A percentile compares a stretch with the other conserved stretches of the same genome.
Conservation (phyloP, 92 coral and sea anemone genomes). For the Umimayanthus chanpuru region DNA sequence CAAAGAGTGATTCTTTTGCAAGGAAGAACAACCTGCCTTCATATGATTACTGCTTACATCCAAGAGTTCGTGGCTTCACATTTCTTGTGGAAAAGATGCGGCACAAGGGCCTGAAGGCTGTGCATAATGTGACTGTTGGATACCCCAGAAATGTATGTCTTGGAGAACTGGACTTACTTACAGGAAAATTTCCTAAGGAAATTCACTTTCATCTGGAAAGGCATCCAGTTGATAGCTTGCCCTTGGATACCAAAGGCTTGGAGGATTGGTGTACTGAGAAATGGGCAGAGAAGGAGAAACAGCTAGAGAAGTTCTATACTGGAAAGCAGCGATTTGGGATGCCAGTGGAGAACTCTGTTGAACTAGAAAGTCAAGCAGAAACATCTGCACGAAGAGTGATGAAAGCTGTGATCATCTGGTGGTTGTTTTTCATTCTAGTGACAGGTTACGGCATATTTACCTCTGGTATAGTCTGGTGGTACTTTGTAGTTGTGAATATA, state of each 20-base stretch:
- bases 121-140: slow-evolving; percentile 94
- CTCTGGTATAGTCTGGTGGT: slow-evolving; percentile 69
- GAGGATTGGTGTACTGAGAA: slow-evolving; percentile 86
- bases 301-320: slow-evolving; percentile 72
- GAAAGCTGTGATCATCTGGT: slow-evolving; percentile 58
- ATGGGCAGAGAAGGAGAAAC: slow-evolving; percentile 89
- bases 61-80: slow-evolving; percentile 92
- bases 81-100: slow-evolving; percentile 82
- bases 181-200: slow-evolving; percentile 82
- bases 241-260: slow-evolving; percentile 66
- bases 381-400: slow-evolving; percentile 53
- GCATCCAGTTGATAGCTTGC: slow-evolving; percentile 68
- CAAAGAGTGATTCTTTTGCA: slow-evolving; percentile 86
- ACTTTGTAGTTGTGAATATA: slow-evolving; percentile 45
- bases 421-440: slow-evolving; percentile 65
- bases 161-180: slow-evolving; percentile 76
- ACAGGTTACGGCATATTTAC: slow-evolving; percentile 50
- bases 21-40: slow-evolving; percentile 78
- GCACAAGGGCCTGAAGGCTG: slow-evolving; percentile 71
- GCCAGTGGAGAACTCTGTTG: slow-evolving; percentile 45
- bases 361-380: slow-evolving; percentile 42
- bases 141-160: slow-evolving; percentile 72
- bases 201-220: slow-evolving; percentile 91
- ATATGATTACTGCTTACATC: slow-evolving; percentile 91
- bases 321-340: slow-evolving; percentile 58